Percentiles rank a stretch among this genome's conserved stretches.
These are phyloP conservation scores for Orussus abietinus DNA, from an alignment of 1,140 invertebrate genomes.

Conservation along the genomic window DNA sequence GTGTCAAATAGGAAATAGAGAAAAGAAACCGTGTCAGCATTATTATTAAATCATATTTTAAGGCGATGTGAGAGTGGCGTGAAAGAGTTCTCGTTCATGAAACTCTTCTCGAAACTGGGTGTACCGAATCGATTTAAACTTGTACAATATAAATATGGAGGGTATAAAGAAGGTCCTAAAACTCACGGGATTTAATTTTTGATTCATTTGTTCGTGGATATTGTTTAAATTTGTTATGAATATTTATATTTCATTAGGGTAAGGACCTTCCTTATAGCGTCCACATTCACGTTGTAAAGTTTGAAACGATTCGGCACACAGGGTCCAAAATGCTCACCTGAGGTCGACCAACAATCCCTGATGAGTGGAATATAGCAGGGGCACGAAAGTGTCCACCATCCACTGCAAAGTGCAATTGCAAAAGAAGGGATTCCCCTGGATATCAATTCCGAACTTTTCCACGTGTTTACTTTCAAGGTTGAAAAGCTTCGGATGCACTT, in stretches of 20 bases:
- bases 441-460: slow-evolving; percentile 28
- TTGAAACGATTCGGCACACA: too few species aligned
- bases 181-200: slow-evolving; percentile 8
- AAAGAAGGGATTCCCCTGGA: slow-evolving; percentile 44
- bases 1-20: slow-evolving; percentile 2
- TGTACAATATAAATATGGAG: slow-evolving; percentile 1
- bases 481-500: slow-evolving; percentile 24
- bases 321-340: too few species aligned
- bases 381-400: slow-evolving; percentile 37
- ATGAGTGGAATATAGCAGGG: slow-evolving; percentile 29
- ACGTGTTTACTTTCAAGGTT: slow-evolving; percentile 13
- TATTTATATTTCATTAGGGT: slow-evolving; percentile 3
- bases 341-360: slow-evolving; percentile 30
- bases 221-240: slow-evolving; percentile 5
- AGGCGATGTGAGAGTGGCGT: too few species aligned
- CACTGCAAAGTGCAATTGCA: slow-evolving; percentile 43
- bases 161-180: slow-evolving; percentile 1
- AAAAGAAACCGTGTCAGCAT: too few species aligned
- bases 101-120: too few species aligned
- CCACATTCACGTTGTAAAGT: too few species aligned
- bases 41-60: too few species aligned
- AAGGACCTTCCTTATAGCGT: too few species aligned
- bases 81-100: too few species aligned
- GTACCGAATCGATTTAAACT: too few species aligned
- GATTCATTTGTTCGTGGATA: too few species aligned